Conservation (phyloP, 2,113 vertebrate genomes). For the Bujurquina vittata region DNA sequence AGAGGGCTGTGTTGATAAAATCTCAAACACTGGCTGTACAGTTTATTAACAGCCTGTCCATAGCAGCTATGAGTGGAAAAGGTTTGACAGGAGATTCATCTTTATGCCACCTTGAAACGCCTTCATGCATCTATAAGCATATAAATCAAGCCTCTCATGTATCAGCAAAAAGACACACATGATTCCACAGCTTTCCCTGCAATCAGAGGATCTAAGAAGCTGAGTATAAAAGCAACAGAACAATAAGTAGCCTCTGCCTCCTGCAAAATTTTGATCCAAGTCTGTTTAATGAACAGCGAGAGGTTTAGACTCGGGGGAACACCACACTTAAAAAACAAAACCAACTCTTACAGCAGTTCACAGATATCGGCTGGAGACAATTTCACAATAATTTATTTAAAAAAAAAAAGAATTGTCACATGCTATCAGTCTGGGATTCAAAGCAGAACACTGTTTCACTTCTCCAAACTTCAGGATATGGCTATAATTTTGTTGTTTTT, state of each 20-base stretch:
- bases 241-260: background rate
- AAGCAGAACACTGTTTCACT: background rate
- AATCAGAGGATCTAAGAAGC: background rate
- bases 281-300: background rate
- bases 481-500: background rate
- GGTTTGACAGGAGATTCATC: background rate
- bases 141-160: background rate
- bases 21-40: background rate
- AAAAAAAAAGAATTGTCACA: background rate
- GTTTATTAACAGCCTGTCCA: background rate
- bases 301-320: background rate
- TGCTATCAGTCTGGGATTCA: background rate
- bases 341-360: background rate
- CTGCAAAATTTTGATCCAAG: background rate
- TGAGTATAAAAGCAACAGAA: background rate
- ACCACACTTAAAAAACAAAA: background rate
- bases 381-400: background rate
- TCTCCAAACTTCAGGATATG: background rate
- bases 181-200: background rate
- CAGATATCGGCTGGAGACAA: background rate
- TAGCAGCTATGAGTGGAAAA: background rate
- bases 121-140: background rate
- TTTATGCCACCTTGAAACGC: background rate
- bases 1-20: background rate
- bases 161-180: background rate